These are phyloP conservation scores for Tolmerus cingulatus DNA, from an alignment of 2,888 invertebrate genomes.

Conservation along the genomic window DNA sequence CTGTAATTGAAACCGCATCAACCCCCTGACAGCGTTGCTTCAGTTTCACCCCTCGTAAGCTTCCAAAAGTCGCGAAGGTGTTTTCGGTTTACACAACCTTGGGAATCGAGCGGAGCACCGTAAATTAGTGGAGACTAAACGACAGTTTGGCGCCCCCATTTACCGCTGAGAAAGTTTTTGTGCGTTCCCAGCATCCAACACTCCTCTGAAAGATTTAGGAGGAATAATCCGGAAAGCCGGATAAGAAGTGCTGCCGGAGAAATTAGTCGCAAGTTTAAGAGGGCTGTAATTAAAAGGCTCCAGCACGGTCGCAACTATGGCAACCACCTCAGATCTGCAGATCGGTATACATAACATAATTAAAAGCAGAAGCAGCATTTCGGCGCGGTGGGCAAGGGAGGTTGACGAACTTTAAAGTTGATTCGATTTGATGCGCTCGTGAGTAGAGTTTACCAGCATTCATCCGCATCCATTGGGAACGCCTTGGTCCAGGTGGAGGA, in stretches of 20 bases:
- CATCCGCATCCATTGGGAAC: background rate
- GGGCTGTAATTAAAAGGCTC: constrained; percentile 8
- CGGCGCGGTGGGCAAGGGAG: background rate
- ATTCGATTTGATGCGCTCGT: background rate
- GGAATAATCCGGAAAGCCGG: background rate
- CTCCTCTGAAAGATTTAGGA: background rate
- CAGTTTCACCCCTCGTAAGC: background rate
- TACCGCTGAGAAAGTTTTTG: background rate
- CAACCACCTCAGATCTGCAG: background rate
- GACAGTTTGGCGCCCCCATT: constrained; percentile 27
- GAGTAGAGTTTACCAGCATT: background rate
- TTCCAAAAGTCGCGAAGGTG: background rate
- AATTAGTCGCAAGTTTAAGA: constrained; percentile 7
- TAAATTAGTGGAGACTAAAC: constrained; percentile 34
- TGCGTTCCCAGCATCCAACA: background rate
- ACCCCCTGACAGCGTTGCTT: background rate
- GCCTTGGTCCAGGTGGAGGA: background rate
- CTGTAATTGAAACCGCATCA: background rate
- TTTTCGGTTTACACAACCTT: background rate
- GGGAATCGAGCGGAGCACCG: background rate
- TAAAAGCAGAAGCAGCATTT: background rate
- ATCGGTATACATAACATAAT: background rate
- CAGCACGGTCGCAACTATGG: background rate
- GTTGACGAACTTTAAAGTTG: background rate
- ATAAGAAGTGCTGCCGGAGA: background rate